Conservation (phyloP, 2,797 vertebrate species). For the Epinephelus coioides region DNA sequence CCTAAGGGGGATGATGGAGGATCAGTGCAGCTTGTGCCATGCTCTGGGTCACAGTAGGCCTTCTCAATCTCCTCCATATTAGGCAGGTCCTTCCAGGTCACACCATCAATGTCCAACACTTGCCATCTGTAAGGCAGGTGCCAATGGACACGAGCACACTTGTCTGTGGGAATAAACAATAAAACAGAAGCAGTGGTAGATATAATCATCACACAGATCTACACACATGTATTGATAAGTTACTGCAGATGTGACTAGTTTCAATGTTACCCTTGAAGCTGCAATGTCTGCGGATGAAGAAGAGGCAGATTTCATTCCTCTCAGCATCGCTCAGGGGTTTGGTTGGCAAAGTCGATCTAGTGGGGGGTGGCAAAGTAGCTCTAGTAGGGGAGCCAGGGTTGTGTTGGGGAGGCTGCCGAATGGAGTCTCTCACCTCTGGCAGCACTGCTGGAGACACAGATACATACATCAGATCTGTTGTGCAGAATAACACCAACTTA, state of each 20-base stretch:
- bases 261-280: constrained; percentile 82
- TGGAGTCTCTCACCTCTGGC: background rate
- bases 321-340: constrained; percentile 70
- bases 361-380: constrained; percentile 8
- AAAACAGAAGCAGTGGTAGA: background rate
- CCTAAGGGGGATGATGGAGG: fast-evolving
- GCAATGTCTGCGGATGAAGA: constrained; percentile 86
- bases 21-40: constrained; percentile 40
- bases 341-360: constrained; percentile 1
- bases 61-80: constrained; percentile 90
- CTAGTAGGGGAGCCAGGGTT: constrained; percentile 4
- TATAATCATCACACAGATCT: background rate
- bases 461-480: background rate
- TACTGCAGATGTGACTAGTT: background rate
- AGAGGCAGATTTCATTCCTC: constrained; percentile 89
- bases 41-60: constrained; percentile 85
- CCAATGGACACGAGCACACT: constrained; percentile 89
- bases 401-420: background rate
- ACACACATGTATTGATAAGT: background rate
- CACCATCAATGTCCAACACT: constrained; percentile 59
- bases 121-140: constrained; percentile 95
- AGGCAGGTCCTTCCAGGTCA: constrained; percentile 86
- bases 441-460: constrained; percentile 25
- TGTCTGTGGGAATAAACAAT: constrained; percentile 76
- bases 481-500: background rate